Base-by-base conservation (phyloP, 1,140 invertebrate genomes). In the Lepidostoma basale region DNA sequence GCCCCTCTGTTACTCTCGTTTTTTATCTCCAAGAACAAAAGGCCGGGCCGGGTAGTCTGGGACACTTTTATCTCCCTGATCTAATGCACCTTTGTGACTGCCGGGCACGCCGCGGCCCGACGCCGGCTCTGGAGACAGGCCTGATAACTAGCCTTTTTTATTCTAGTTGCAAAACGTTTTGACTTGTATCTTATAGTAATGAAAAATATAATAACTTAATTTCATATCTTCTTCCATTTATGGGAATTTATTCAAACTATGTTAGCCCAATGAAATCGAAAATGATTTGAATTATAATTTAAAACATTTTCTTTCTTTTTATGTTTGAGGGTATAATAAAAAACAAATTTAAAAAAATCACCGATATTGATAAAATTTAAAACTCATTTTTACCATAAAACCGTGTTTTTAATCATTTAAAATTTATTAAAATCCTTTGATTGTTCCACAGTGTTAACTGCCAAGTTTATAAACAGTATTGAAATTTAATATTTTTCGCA, bases 1-100 rank as follows among this genome's bases (percentile, higher is more conserved):
- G 16, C 39, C n/a, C 14, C 39, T n/a, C 25, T 47, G 54, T 70
- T 49, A 62, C 69, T 71, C 65, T 67, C 69, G 58, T 44, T 71
- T 71, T 66, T 67, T 66, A 67, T 49, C 40, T 39, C 20, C 58
- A 39, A 47, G 40, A 67, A 71, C 56, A 60, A 60, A 60, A 42
- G 22, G 36, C 56, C 39, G 20, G 22, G 56, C 56, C 22, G 22
- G 36, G 56, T 23, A 10, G 56, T 60, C 56, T 60, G 56, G 56
- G 39, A 42, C 33, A 39, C 56, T 40, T 42, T 40, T 60, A 60
- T 60, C 56, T 42, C 39, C 33, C 56, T 60, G 56, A 60, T 60
- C 56, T 60, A 60, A 60, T 60, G 56, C 39, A 16, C 39, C 56
- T 60, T 60, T 60, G 39, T 42, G 39, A 23, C 49, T 60, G 6